Percentiles rank a stretch among this genome's conserved stretches.
Evolutionary conservation across 2,113 vertebrate species (phyloP).

Genomic region (Notothenia coriiceps): DNA sequence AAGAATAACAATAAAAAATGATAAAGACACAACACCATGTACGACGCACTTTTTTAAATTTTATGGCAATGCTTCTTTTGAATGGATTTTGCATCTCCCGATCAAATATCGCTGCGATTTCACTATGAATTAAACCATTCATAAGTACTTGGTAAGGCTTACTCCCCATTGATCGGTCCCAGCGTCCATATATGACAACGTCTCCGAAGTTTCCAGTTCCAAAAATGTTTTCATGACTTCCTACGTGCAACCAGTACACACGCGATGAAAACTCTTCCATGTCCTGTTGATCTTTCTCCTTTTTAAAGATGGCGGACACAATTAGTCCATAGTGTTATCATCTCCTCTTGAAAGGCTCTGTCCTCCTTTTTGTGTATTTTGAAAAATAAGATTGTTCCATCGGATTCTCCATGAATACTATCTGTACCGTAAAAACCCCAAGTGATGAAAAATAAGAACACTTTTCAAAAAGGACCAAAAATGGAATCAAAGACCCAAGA

Average conservation of each 20-base stretch:
- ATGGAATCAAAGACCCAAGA: slow-evolving; percentile 77
- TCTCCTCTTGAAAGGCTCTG: slow-evolving; percentile 37
- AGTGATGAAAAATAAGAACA: slow-evolving; percentile 86
- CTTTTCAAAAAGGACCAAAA: slow-evolving; percentile 81
- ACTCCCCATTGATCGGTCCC: slow-evolving; percentile 35
- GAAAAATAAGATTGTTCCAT: slow-evolving; percentile 82
- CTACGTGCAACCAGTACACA: slow-evolving; percentile 27
- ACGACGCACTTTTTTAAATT: slow-evolving; percentile 78
- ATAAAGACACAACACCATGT: slow-evolving; percentile 84
- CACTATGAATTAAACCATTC: slow-evolving; percentile 53
- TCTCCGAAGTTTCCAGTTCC: slow-evolving; percentile 16
- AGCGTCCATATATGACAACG: slow-evolving; percentile 35
- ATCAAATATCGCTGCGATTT: slow-evolving; percentile 43
- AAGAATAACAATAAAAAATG: slow-evolving; percentile 87
- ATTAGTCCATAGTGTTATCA: slow-evolving; percentile 60
- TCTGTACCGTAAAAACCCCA: slow-evolving; percentile 83
- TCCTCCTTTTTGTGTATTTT: slow-evolving; percentile 68
- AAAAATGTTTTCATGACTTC: slow-evolving; percentile 26
- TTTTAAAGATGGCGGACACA: slow-evolving; percentile 45
- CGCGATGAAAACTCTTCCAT: slow-evolving; percentile 7
- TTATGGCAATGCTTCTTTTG: slow-evolving; percentile 80
- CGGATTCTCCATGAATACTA: slow-evolving; percentile 76
- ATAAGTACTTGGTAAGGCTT: slow-evolving; percentile 66
- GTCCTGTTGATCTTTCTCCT: slow-evolving; percentile 40
- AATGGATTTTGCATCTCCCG: slow-evolving; percentile 73